These are phyloP conservation scores for Limonius californicus DNA, from an alignment of 1,140 invertebrate genomes.

Conservation along the genomic window DNA sequence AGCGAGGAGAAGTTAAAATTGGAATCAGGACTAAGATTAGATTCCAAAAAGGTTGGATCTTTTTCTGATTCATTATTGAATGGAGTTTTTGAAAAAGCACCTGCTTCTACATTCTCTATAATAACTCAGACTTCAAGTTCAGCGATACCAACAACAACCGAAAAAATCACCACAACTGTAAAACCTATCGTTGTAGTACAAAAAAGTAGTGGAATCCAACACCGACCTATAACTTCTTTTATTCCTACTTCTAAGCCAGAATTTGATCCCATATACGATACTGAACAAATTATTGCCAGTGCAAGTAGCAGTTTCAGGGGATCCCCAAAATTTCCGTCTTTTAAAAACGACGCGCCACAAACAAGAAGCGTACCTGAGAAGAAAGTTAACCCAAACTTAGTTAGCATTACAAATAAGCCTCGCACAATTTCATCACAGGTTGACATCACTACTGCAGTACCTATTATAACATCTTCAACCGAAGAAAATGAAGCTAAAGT, in stretches of 20 bases:
- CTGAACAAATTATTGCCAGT: conserved; percentile 37
- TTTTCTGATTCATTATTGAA: conserved; percentile 6
- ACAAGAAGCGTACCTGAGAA: background rate
- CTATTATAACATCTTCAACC: conserved; percentile 50
- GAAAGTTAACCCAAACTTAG: background rate
- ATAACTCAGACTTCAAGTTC: background rate
- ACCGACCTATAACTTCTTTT: conserved; percentile 30
- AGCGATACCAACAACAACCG: background rate
- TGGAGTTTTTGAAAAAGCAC: background rate
- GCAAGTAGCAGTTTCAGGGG: conserved; percentile 30
- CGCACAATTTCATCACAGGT: conserved; percentile 50
- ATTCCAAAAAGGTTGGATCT: conserved; percentile 36
- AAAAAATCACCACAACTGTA: background rate
- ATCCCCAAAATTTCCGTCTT: background rate
- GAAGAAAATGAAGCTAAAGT: conserved; percentile 62
- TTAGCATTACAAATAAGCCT: conserved; percentile 27
- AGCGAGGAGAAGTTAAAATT: conserved; percentile 31
- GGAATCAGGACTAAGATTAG: conserved; percentile 11
- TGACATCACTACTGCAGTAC: conserved; percentile 42
- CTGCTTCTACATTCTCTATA: background rate
- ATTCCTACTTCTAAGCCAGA: background rate
- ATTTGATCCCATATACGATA: background rate
- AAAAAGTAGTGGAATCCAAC: conserved; percentile 36
- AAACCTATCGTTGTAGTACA: conserved; percentile 35
- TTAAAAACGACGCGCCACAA: background rate